Evolutionary conservation across 2,797 vertebrate genomes (phyloP).

Genomic region (Sebastes hopkinsi): DNA sequence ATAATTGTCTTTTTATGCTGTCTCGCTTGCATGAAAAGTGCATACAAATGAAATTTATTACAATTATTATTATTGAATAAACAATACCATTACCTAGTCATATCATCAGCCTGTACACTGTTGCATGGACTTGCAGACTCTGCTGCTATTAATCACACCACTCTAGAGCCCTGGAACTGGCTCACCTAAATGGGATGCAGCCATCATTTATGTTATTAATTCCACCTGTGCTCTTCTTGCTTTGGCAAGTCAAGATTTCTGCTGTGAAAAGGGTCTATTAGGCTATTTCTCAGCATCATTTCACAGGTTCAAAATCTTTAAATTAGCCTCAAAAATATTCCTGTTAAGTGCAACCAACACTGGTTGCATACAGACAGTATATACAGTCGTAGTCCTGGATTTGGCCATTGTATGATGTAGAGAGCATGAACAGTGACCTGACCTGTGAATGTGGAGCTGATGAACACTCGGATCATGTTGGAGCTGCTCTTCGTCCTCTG

Average conservation of each 20-base stretch:
- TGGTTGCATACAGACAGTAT: not conserved
- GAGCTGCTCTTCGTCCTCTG: slow-evolving; percentile 52
- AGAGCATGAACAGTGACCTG: slow-evolving; percentile 14
- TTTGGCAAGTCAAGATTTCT: not conserved
- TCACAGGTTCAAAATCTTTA: not conserved
- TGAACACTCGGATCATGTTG: slow-evolving; percentile 80
- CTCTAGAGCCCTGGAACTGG: not conserved
- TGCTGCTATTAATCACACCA: no score
- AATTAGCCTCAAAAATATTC: not conserved
- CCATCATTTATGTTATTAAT: not conserved
- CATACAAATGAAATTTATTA: not conserved
- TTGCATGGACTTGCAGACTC: no score
- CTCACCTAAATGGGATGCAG: not conserved
- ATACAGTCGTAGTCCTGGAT: not conserved
- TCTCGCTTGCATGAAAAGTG: not conserved
- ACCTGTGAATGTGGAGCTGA: slow-evolving; percentile 87
- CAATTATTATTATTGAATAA: not conserved
- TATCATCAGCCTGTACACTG: no score
- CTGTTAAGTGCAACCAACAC: not conserved
- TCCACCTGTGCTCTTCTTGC: not conserved
- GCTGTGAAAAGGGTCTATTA: not conserved
- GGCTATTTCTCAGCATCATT: not conserved
- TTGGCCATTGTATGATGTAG: not conserved
- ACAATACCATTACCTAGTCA: no score
- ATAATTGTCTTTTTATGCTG: not conserved